phyloP scores from a whole-genome alignment of 2,797 vertebrate genomes.

The Danionella dracula region DNA sequence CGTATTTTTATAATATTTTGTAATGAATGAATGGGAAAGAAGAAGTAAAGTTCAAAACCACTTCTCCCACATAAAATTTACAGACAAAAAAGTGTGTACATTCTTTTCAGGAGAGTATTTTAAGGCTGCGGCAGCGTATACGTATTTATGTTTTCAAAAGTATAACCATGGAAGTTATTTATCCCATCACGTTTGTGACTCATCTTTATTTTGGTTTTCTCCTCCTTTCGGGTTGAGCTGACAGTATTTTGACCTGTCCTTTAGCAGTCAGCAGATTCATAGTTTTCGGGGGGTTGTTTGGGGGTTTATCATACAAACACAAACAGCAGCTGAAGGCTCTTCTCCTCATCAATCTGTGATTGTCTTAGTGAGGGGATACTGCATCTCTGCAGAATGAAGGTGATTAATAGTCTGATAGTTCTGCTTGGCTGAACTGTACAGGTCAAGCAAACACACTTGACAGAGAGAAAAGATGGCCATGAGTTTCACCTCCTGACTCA shows the following conservation, averaged over 20 bases:
- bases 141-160: too few species aligned
- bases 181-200: not conserved
- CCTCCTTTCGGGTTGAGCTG: constrained; percentile 5
- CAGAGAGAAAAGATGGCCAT: constrained; percentile 13
- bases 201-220: constrained; percentile 18
- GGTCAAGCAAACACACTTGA: constrained; percentile 35
- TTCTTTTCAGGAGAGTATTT: too few species aligned
- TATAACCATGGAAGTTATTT: too few species aligned
- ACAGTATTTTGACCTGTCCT: constrained; percentile 32
- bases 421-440: constrained; percentile 23
- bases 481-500: constrained; percentile 15
- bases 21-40: too few species aligned
- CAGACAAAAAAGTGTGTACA: too few species aligned
- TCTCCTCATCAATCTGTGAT: constrained; percentile 38
- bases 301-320: constrained; percentile 41
- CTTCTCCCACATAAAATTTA: too few species aligned
- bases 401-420: constrained; percentile 46
- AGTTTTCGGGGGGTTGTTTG: constrained; percentile 22
- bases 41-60: too few species aligned
- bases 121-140: too few species aligned
- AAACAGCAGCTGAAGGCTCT: constrained; percentile 30
- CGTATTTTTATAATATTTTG: too few species aligned
- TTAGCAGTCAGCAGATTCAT: constrained; percentile 42
- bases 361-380: not conserved
- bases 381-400: constrained; percentile 11